phyloP scores from a whole-genome alignment of 2,113 vertebrate genomes.

The Cyanoliseus patagonus region DNA sequence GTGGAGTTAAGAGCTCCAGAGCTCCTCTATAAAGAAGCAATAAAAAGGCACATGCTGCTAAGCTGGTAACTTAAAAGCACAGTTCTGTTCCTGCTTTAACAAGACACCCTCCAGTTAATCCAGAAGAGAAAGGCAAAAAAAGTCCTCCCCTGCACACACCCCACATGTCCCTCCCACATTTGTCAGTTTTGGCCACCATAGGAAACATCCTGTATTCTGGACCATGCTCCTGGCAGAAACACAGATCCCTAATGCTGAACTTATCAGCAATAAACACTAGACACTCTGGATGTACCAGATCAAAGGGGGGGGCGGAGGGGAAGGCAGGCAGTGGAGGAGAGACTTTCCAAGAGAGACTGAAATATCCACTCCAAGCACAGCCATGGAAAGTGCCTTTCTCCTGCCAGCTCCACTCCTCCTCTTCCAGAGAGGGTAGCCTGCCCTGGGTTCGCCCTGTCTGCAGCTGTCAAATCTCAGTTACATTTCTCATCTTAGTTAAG shows the following conservation, averaged over 20 bases:
- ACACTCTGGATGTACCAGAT: neutral
- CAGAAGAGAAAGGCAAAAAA: neutral
- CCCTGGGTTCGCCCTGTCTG: neutral
- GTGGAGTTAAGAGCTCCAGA: neutral
- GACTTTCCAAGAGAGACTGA: neutral
- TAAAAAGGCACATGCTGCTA: neutral
- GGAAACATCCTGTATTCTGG: neutral
- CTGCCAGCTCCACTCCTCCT: neutral
- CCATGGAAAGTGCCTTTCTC: fast-evolving
- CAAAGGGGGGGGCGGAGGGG: too few species aligned
- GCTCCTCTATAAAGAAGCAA: neutral
- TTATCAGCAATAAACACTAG: neutral
- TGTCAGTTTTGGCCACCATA: neutral
- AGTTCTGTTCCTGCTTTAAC: neutral
- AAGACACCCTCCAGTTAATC: neutral
- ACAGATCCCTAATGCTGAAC: neutral
- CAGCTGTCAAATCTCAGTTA: neutral
- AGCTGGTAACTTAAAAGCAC: neutral
- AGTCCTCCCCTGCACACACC: neutral
- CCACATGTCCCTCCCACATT: neutral
- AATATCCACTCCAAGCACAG: neutral
- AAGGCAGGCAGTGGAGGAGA: neutral
- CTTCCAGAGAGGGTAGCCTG: neutral
- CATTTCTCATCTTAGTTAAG: neutral
- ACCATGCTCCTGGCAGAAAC: neutral